Conservation (phyloP, 1,140 invertebrate species). For the Cydia splendana region DNA sequence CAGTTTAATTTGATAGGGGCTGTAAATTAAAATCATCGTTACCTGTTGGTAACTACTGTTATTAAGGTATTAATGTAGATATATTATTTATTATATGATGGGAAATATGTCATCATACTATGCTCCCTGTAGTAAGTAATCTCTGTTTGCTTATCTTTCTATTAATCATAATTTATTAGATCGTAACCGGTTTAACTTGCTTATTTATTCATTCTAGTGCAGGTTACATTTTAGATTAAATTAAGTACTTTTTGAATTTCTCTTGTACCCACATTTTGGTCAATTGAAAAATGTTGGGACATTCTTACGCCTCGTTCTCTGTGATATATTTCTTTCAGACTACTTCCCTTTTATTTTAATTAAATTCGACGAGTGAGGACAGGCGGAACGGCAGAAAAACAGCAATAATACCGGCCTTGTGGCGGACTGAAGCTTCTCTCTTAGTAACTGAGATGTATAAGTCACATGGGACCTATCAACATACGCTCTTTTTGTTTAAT, state of each 20-base stretch:
- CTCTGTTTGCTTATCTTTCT: too few species aligned
- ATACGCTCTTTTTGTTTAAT: neutral
- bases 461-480: neutral
- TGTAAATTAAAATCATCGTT: too few species aligned
- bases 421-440: neutral
- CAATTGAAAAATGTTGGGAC: neutral
- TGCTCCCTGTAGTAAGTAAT: too few species aligned
- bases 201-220: too few species aligned
- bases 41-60: too few species aligned
- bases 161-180: too few species aligned
- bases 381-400: conserved; percentile 17
- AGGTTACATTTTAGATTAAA: too few species aligned
- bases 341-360: conserved; percentile 19
- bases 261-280: neutral
- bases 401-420: conserved; percentile 26
- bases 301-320: conserved; percentile 4
- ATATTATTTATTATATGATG: too few species aligned
- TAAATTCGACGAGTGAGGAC: neutral
- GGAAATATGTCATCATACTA: too few species aligned
- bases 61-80: too few species aligned
- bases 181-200: too few species aligned
- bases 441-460: neutral
- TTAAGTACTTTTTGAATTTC: neutral
- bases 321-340: conserved; percentile 12
- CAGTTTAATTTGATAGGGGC: too few species aligned